These are phyloP conservation scores for Gambusia yucatana DNA, from an alignment of 2,797 vertebrate genomes.

Conservation along the genomic window DNA sequence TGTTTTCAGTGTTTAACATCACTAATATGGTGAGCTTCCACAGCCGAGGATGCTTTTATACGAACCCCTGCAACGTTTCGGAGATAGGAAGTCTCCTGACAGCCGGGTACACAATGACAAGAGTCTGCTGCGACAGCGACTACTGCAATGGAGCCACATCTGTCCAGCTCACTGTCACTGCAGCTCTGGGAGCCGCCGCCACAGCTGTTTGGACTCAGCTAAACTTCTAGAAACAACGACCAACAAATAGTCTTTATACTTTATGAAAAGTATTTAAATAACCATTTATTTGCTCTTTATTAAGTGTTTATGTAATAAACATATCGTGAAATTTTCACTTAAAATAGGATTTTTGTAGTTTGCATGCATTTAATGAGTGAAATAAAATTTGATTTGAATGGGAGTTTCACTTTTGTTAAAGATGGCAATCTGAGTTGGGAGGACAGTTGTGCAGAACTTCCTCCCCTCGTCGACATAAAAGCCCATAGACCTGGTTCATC, in stretches of 20 bases:
- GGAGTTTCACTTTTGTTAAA: not conserved
- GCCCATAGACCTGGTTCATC: not conserved
- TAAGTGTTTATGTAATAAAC: not conserved
- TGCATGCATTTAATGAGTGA: not conserved
- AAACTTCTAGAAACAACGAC: conserved; percentile 22
- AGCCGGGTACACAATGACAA: conserved; percentile 37
- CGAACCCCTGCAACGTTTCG: conserved; percentile 34
- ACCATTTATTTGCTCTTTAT: not conserved
- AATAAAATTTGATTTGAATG: not conserved
- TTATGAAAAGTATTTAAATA: not conserved
- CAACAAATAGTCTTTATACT: not conserved
- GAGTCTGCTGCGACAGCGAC: conserved; percentile 58
- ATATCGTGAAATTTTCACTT: not conserved
- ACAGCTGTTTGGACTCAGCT: conserved; percentile 30
- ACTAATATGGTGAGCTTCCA: conserved; percentile 18
- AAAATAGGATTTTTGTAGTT: not conserved
- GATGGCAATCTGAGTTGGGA: not conserved
- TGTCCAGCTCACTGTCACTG: conserved; percentile 36
- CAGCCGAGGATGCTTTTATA: conserved; percentile 41
- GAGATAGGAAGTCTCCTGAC: conserved; percentile 40
- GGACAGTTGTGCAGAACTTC: not conserved
- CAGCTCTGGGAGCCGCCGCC: conserved; percentile 25
- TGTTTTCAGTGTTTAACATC: conserved; percentile 34
- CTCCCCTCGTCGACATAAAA: not conserved
- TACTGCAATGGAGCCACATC: conserved; percentile 58